Evolutionary conservation across 2,888 invertebrate species (phyloP).

Genomic region (Cheilosia vulpina): DNA sequence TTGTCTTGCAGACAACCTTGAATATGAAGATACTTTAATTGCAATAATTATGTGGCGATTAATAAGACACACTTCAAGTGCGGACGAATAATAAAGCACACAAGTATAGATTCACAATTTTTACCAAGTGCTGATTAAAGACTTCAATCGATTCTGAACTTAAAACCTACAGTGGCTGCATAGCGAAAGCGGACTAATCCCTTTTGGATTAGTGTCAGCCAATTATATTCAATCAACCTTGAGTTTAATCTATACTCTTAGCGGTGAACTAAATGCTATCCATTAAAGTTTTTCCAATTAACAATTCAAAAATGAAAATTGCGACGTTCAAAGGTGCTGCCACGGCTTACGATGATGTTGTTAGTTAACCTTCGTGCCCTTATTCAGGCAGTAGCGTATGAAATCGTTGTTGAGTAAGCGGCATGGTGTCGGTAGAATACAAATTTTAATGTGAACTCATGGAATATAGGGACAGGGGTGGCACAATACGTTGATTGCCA

Average conservation of each 20-base stretch:
- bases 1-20: slow-evolving; percentile 53
- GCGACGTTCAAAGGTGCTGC: slow-evolving; percentile 21
- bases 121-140: slow-evolving; percentile 12
- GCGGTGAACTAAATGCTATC: slow-evolving; percentile 58
- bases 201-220: slow-evolving; percentile 63
- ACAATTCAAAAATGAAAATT: slow-evolving; percentile 29
- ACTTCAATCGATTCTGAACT: slow-evolving; percentile 49
- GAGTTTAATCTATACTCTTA: slow-evolving; percentile 55
- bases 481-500: slow-evolving; percentile 1
- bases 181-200: slow-evolving; percentile 47
- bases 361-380: slow-evolving; percentile 56
- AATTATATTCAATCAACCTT: slow-evolving; percentile 67
- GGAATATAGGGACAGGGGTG: slow-evolving; percentile 4
- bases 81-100: not conserved
- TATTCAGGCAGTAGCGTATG: slow-evolving; percentile 20
- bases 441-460: slow-evolving; percentile 3
- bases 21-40: slow-evolving; percentile 49
- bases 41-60: slow-evolving; percentile 48
- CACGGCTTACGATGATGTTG: slow-evolving; percentile 23
- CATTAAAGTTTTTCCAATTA: slow-evolving; percentile 50
- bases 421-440: not conserved
- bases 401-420: slow-evolving; percentile 27
- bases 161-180: slow-evolving; percentile 12
- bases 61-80: slow-evolving; percentile 18
- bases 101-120: not conserved